Evolutionary conservation across 2,797 vertebrate genomes (phyloP), one percentile per base, ranked within the genome.

Genomic region (Neosilurus mollespiculum): DNA sequence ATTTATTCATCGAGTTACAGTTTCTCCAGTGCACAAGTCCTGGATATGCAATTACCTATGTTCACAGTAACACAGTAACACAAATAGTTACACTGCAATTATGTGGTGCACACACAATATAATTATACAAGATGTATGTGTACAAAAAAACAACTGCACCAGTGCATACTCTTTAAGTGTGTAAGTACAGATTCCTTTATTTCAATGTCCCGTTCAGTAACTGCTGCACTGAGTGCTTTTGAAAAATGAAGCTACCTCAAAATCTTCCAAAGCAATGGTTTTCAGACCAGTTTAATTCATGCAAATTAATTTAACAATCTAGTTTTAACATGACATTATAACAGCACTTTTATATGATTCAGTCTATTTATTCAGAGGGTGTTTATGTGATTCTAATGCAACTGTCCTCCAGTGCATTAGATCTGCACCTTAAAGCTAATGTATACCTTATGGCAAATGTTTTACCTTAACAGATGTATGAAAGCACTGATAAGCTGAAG

Each of bases 41-140:
- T 78, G 24, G 20, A 43, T 26, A 53, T 64, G 10, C 4, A 30
- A 56, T 16, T 5, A n/a, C 30, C 56, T 14, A 61, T 62, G 71
- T 66, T 34, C 51, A 14, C n/a, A n/a, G n/a, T n/a, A n/a, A n/a
- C n/a, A n/a, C n/a, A n/a, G n/a, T n/a, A n/a, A n/a, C n/a, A n/a
- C n/a, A n/a, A n/a, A n/a, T n/a, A n/a, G n/a, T 85, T 79, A 30
- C 51, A 20, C 26, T 43, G 54, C 73, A 79, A 58, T 79, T 66
- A 65, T 49, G 53, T 20, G 61, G n/a, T 51, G 59, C 24, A 37
- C 22, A 72, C 18, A 62, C 10, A 26, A 9, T 30, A 20, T 71
- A 78, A 85, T 85, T 78, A 71, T 51, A 62, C 64, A 70, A 76
- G 64, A 53, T 84, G 66, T 64, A 85, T 58, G 65, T 78, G 78